Evolutionary conservation across 1,140 invertebrate species (phyloP), one percentile per base, ranked within the genome.

Genomic region (Lasioglossum albipes): DNA sequence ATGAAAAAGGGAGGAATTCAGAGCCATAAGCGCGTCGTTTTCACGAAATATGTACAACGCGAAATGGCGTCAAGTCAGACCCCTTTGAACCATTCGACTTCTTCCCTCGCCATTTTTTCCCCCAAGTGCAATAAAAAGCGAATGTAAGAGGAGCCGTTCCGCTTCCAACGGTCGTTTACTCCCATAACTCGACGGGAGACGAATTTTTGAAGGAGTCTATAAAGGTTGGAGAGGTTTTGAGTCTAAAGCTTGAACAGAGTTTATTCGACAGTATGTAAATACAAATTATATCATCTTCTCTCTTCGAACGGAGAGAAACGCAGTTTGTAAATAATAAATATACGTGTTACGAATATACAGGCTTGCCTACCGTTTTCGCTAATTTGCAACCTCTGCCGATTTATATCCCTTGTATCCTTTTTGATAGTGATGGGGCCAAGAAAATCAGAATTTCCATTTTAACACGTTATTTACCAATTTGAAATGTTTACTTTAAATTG

Each of bases 251-350:
- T n/a, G n/a, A n/a, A n/a, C n/a, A n/a, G n/a, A 49, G 41, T 86
- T 85, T 86, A 86, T 86, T 86, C 45, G 75, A 74, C 54, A 62
- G 64, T 85, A 86, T 86, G 75, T 86, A n/a, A n/a, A n/a, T n/a
- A 86, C 83, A 86, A 86, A 84, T 70, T 65, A 75, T 68, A 83
- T 18, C 52, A 27, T 18, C 65, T 72, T 77, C 57, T 36, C 41
- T 3, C 31, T 41, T 68, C 61, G n/a, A 36, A 82, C 20, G 42
- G 62, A 6, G 9, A 13, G 45, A 12, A 2, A 49, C 67, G 31
- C 13, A 16, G 13, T 49, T 49, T 49, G 79, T 82, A 70, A 83
- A 79, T 67, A 79, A 80, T 70, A 69, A 61, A 73, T 65, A 75
- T 62, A 59, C 61, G 27, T 77, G 36, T 75, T 75, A 72, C 64